These are phyloP conservation scores for Fragum whitleyi DNA, from an alignment of 2,888 invertebrate species.

Conservation along the genomic window DNA sequence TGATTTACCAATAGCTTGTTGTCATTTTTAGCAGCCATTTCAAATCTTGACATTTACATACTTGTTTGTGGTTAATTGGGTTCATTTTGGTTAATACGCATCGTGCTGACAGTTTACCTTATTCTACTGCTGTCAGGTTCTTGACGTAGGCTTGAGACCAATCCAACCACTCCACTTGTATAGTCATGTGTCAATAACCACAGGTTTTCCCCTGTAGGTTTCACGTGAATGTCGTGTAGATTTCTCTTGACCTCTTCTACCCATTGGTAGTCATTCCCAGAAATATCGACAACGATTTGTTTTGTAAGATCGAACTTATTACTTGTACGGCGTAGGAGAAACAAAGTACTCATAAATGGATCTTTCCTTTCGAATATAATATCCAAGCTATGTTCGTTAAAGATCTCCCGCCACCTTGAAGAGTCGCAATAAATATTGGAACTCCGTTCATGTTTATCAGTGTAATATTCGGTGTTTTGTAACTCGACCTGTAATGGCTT, in stretches of 20 bases:
- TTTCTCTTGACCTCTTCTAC: slow-evolving; percentile 92
- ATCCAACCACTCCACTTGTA: slow-evolving; percentile 93
- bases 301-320: neutral
- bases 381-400: slow-evolving; percentile 86
- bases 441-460: slow-evolving; percentile 52
- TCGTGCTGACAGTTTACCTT: too few relatives aligned
- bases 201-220: slow-evolving; percentile 86
- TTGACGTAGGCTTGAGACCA: slow-evolving; percentile 94
- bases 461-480: slow-evolving; percentile 36
- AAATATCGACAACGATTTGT: slow-evolving; percentile 66
- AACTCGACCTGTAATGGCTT: slow-evolving; percentile 70
- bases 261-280: slow-evolving; percentile 87
- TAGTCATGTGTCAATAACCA: slow-evolving; percentile 90
- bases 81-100: too few relatives aligned
- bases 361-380: slow-evolving; percentile 89
- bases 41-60: too few relatives aligned
- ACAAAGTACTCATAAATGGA: slow-evolving; percentile 86
- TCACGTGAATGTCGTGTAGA: slow-evolving; percentile 88
- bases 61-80: too few relatives aligned
- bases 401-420: slow-evolving; percentile 71
- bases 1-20: too few relatives aligned
- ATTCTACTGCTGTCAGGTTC: slow-evolving; percentile 94
- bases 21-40: too few relatives aligned
- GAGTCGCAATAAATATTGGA: slow-evolving; percentile 71
- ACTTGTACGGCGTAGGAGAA: slow-evolving; percentile 88